phyloP scores from a whole-genome alignment of 2,113 vertebrate species.

The Crotalus helleri region DNA sequence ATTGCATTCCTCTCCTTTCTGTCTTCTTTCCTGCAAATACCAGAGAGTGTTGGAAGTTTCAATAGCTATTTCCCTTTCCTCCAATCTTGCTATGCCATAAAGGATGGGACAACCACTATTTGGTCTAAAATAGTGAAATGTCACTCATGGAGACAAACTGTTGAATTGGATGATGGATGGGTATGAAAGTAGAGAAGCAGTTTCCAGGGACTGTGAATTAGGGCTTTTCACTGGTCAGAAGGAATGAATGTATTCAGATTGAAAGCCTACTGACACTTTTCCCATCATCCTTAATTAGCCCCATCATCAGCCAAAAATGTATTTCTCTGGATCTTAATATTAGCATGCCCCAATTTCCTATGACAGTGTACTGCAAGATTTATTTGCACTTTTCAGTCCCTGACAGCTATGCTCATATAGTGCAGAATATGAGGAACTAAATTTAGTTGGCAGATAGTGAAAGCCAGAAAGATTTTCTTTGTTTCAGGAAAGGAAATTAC shows the following conservation, averaged over 20 bases:
- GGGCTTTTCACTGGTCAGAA: not conserved
- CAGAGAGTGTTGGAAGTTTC: not conserved
- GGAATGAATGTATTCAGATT: not conserved
- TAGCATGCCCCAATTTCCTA: constrained; percentile 24
- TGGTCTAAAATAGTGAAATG: not conserved
- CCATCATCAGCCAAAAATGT: constrained; percentile 11
- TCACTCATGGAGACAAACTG: not conserved
- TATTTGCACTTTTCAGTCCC: constrained; percentile 8
- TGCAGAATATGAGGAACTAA: constrained; percentile 4
- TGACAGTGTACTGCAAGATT: not conserved
- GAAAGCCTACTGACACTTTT: not conserved
- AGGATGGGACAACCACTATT: not conserved
- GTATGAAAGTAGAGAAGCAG: not conserved
- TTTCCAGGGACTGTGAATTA: not conserved
- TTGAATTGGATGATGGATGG: not conserved
- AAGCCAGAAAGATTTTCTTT: constrained; percentile 7
- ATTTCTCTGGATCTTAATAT: constrained; percentile 17
- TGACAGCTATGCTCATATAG: not conserved
- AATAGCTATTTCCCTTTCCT: not conserved
- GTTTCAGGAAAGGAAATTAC: not conserved
- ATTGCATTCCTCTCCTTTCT: not conserved
- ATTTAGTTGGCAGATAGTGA: constrained; percentile 13
- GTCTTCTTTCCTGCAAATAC: not conserved
- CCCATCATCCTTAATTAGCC: not conserved
- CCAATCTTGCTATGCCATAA: not conserved